These are phyloP conservation scores for Tamandua tetradactyla DNA, from an alignment of 2,797 vertebrate species.

Conservation along the genomic window DNA sequence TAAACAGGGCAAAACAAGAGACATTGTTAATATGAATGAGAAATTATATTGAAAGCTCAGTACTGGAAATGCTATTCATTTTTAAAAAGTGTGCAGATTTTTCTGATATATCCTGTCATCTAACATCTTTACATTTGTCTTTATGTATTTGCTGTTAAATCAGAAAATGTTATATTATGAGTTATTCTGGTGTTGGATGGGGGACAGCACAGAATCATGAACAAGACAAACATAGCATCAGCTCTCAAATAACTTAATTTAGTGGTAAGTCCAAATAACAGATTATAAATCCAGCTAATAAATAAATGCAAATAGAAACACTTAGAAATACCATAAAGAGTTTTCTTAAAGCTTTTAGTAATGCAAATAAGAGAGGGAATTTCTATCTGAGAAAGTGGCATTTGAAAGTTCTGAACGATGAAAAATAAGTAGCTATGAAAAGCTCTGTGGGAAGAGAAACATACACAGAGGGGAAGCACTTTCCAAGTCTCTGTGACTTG, in stretches of 20 bases:
- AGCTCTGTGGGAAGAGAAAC: not conserved
- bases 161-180: not conserved
- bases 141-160: not conserved
- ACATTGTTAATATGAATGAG: not conserved
- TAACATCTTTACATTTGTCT: not conserved
- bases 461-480: not conserved
- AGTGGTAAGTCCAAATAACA: not conserved
- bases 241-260: not conserved
- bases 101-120: not conserved
- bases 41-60: not conserved
- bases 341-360: not conserved
- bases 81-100: not conserved
- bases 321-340: not conserved
- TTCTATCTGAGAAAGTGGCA: not conserved
- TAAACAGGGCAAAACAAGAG: not conserved
- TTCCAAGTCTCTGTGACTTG: not conserved
- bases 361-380: not conserved
- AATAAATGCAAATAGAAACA: not conserved
- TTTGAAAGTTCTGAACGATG: not conserved
- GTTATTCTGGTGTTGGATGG: not conserved
- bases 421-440: not conserved
- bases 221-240: not conserved
- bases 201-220: not conserved
- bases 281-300: not conserved
- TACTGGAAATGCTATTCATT: not conserved